Evolutionary conservation across 2,888 invertebrate genomes (phyloP).

Genomic region (Dryobota labecula): DNA sequence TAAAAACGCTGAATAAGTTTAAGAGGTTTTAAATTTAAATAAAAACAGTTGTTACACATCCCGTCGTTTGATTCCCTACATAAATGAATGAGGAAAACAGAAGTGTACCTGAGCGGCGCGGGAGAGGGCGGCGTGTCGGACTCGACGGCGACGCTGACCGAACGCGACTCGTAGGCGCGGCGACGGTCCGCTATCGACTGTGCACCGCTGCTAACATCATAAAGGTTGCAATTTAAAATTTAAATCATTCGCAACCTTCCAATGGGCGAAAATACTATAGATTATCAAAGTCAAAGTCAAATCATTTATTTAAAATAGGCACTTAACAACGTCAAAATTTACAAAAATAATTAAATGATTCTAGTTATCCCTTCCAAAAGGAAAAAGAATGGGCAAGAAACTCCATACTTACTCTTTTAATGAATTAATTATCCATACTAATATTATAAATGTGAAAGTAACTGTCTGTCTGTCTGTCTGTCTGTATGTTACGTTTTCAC

Average conservation of each 20-base stretch:
- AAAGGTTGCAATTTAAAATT: not conserved
- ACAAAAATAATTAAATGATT: no score
- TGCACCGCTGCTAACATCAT: constrained; percentile 76
- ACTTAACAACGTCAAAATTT: no score
- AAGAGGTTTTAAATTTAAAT: not conserved
- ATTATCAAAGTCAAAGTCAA: no score
- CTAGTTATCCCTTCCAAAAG: no score
- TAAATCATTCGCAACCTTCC: no score
- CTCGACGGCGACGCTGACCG: constrained; percentile 91
- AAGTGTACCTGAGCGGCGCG: constrained; percentile 91
- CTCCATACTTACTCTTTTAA: no score
- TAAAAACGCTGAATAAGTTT: not conserved
- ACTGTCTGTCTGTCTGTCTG: no score
- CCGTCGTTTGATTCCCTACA: not conserved
- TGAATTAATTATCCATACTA: no score
- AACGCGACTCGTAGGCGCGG: constrained; percentile 94
- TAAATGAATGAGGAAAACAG: not conserved
- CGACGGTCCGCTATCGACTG: constrained; percentile 95
- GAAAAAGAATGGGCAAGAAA: no score
- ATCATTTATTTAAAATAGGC: no score
- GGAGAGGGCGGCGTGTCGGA: constrained; percentile 93
- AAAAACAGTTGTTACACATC: not conserved
- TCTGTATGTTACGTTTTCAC: no score
- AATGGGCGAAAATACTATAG: not conserved
- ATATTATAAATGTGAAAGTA: no score